Evolutionary conservation across 1,140 invertebrate species (phyloP).

Genomic region (Dinothrombium tinctorium): DNA sequence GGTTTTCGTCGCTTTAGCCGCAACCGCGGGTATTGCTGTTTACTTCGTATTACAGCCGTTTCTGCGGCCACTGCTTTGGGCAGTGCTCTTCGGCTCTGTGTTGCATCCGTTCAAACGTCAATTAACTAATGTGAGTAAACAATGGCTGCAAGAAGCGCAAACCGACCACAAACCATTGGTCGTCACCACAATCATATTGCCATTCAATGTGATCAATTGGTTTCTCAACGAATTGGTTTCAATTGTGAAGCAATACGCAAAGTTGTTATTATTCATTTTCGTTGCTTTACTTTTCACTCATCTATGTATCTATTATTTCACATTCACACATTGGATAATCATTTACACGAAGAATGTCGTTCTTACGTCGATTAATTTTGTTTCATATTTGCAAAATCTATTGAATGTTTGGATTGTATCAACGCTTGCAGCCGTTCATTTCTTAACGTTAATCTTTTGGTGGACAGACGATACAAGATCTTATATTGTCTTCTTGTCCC

Average conservation of each 20-base stretch:
- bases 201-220: conserved; percentile 40
- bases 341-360: not conserved
- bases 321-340: conserved; percentile 16
- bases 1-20: conserved; percentile 36
- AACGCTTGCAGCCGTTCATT: not conserved
- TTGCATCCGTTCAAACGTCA: conserved; percentile 64
- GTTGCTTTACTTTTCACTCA: conserved; percentile 11
- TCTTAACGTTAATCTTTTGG: not conserved
- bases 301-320: conserved; percentile 15
- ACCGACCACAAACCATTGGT: conserved; percentile 26
- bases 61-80: conserved; percentile 65
- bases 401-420: not conserved
- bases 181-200: conserved; percentile 43
- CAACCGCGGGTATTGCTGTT: conserved; percentile 43
- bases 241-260: conserved; percentile 19
- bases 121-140: conserved; percentile 36
- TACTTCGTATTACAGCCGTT: conserved; percentile 70
- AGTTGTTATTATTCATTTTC: conserved; percentile 17
- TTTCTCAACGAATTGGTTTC: conserved; percentile 41
- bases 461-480: not conserved
- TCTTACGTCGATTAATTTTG: not conserved
- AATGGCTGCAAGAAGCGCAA: conserved; percentile 34
- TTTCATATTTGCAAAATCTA: not conserved
- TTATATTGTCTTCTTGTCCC: not conserved
- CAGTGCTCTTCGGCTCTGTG: conserved; percentile 64